Percentiles rank a stretch among this genome's conserved stretches.
phyloP scores from a whole-genome alignment of 2,113 vertebrate species.

The Capreolus pygargus region DNA sequence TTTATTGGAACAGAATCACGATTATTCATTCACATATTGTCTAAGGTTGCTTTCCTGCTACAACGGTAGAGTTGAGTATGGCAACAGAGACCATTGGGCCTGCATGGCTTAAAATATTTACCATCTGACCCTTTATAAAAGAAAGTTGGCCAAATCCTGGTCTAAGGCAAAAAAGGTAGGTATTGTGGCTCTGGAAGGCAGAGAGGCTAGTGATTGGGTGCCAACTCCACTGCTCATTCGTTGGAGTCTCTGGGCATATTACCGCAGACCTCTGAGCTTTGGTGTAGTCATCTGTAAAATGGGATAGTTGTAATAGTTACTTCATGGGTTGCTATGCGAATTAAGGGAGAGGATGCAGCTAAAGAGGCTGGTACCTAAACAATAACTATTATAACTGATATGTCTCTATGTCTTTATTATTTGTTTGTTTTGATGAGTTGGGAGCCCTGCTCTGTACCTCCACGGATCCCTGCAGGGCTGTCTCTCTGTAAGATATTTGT shows the following conservation, averaged over 20 bases:
- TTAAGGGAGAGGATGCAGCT: not conserved
- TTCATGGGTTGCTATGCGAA: not conserved
- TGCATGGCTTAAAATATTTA: not conserved
- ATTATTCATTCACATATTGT: fast-evolving
- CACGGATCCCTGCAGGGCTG: fast-evolving
- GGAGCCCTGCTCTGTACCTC: too few species aligned
- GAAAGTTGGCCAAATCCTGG: not conserved
- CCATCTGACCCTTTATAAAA: not conserved
- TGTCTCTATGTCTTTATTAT: not conserved
- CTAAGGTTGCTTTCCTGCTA: fast-evolving
- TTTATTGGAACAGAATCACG: not conserved
- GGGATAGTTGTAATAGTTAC: not conserved
- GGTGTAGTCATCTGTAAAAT: not conserved
- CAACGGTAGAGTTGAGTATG: fast-evolving
- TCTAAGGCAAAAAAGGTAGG: not conserved
- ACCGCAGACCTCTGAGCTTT: not conserved
- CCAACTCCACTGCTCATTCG: fast-evolving
- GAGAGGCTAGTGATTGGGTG: not conserved
- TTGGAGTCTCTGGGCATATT: fast-evolving
- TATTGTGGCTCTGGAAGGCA: not conserved
- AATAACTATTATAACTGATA: not conserved
- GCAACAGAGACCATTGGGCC: not conserved
- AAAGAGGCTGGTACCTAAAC: not conserved
- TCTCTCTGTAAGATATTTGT: not conserved
- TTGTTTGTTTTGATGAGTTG: not conserved